Evolutionary conservation across 2,888 invertebrate genomes (phyloP).

Genomic region (Heliconius sara): DNA sequence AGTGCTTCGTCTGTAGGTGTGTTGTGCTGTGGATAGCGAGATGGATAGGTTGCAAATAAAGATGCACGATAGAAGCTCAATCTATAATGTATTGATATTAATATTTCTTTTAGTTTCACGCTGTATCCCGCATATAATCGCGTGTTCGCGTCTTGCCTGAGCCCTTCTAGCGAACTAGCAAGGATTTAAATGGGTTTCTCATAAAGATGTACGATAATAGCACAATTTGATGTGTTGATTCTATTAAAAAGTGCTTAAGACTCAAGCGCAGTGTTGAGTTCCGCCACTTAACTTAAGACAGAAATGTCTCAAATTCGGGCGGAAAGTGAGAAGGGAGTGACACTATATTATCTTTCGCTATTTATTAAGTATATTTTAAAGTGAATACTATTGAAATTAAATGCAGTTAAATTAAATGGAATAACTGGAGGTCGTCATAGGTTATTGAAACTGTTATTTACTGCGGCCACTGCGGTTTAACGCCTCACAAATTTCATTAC

Average conservation of each 20-base stretch:
- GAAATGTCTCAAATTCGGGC: not conserved
- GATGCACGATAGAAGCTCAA: too few relatives aligned
- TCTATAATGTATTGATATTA: too few relatives aligned
- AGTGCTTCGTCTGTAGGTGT: too few relatives aligned
- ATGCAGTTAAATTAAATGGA: not conserved
- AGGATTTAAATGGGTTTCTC: not conserved
- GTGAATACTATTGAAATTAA: not conserved
- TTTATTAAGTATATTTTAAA: not conserved
- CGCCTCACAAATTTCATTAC: conserved; percentile 43
- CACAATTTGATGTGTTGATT: too few relatives aligned
- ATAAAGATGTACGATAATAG: too few relatives aligned
- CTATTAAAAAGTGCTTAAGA: not conserved
- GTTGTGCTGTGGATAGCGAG: not conserved
- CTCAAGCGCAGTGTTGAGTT: not conserved
- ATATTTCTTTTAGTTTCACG: too few relatives aligned
- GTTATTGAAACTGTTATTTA: conserved; percentile 46
- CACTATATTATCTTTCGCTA: not conserved
- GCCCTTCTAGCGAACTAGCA: not conserved
- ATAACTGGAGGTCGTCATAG: conserved; percentile 32
- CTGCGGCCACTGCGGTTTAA: conserved; percentile 45
- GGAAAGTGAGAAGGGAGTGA: not conserved
- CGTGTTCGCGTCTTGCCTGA: too few relatives aligned
- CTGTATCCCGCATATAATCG: too few relatives aligned
- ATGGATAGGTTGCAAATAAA: not conserved
- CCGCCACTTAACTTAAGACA: not conserved